These are phyloP conservation scores for Oligia strigilis DNA, from an alignment of 2,888 invertebrate species.

Conservation along the genomic window DNA sequence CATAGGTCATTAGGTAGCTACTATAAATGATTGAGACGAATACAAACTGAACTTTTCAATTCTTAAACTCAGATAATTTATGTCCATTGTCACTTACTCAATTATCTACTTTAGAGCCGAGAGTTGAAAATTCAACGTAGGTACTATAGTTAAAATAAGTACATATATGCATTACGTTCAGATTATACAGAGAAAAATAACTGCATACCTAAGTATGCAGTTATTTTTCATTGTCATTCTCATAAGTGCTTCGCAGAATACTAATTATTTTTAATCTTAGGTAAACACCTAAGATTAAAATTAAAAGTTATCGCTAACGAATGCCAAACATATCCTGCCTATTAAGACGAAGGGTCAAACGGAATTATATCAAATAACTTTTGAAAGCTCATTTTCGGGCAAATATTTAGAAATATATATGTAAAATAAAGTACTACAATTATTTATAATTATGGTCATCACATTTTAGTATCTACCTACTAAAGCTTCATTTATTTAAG, in stretches of 20 bases:
- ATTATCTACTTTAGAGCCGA: neutral
- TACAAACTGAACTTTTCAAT: too few species aligned
- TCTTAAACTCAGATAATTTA: too few species aligned
- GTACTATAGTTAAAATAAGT: neutral
- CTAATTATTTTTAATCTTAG: too few species aligned
- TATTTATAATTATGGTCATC: conserved; percentile 45
- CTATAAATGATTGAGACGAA: neutral
- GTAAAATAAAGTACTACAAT: conserved; percentile 45
- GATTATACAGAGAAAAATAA: neutral
- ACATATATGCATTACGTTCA: neutral
- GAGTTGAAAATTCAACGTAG: neutral
- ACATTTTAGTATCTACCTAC: conserved; percentile 21
- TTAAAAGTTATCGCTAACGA: conserved; percentile 1
- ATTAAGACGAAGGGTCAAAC: conserved; percentile 8
- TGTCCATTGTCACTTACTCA: too few species aligned
- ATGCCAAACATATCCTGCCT: neutral
- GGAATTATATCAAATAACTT: conserved; percentile 34
- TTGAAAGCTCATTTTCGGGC: conserved; percentile 18
- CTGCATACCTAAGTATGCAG: too few species aligned
- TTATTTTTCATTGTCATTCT: neutral
- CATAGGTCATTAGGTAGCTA: too few species aligned
- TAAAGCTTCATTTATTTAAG: conserved; percentile 22
- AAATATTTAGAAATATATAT: conserved; percentile 62
- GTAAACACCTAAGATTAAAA: neutral
- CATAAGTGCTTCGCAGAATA: too few species aligned